Base-by-base conservation (phyloP, 2,797 vertebrate genomes). In the Lithobates sylvaticus region DNA sequence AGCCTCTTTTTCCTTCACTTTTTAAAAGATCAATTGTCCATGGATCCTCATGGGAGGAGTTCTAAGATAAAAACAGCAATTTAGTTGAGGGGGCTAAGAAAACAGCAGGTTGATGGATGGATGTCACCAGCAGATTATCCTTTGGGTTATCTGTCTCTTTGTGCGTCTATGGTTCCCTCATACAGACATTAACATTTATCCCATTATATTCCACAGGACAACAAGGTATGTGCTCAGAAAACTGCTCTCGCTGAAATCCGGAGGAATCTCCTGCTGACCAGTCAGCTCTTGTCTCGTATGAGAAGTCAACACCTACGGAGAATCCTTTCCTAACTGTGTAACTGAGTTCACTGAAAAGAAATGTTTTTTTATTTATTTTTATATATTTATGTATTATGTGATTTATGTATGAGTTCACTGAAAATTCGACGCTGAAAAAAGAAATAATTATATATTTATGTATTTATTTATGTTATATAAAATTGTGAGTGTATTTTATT, bases 221-320 rank as follows among this genome's bases (percentile, higher is more conserved):
- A 79, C 12, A 5, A 10, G 9, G 39, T 10, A 0, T 82, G 80
- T 23, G 21, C 70, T 8, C 70, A 13, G 2, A 34, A 5, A 34
- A 54, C 26, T 8, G 36, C 65, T n/a, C 50, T 44, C 5, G 12
- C 32, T 39, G 70, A 42, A 65, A 82, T 82, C 23, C 54, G n/a
- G 26, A 64, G 70, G 47, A 74, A 82, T 74, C 36, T 82, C 27
- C 47, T 16, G 16, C 21, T 64, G 13, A n/a, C 58, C 4, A 8
- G 21, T 39, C 80, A 73, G 34, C 70, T 82, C 6, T 69, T 65
- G 5, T 64, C 80, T 64, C 50, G 80, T 3, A 64, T 73, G 13
- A 82, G 70, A 82, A 75, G 8, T 1, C 29, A 29, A 29, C 29
- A 29, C 29, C 29, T 29, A 29, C 29, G 1, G 29, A 29, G 29